phyloP scores from a whole-genome alignment of 1,140 invertebrate species.

The Trichonephila clavipes region DNA sequence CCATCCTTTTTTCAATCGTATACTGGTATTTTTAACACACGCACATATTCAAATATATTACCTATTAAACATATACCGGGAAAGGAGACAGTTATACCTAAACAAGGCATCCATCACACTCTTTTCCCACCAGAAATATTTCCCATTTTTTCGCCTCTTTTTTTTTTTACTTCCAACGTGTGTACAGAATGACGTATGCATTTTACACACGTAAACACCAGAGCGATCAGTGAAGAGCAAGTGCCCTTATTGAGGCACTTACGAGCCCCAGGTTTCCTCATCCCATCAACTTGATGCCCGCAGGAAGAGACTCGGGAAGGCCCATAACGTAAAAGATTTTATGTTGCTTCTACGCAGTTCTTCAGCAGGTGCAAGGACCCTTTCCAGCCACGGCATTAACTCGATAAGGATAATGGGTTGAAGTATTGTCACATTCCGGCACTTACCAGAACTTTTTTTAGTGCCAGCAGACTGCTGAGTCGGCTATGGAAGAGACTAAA shows the following conservation, averaged over 20 bases:
- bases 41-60: too few species aligned
- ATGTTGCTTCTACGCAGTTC: not conserved
- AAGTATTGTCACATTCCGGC: constrained; percentile 65
- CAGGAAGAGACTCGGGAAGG: not conserved
- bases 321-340: constrained; percentile 41
- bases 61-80: too few species aligned
- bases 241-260: constrained; percentile 16
- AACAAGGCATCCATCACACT: not conserved
- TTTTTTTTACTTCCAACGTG: not conserved
- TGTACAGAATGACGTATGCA: not conserved
- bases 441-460: constrained; percentile 45
- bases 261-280: not conserved
- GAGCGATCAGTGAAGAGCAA: not conserved
- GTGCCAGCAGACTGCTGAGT: constrained; percentile 47
- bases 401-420: constrained; percentile 66
- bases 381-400: constrained; percentile 39
- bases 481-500: constrained; percentile 36
- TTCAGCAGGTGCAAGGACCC: constrained; percentile 44
- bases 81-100: not conserved
- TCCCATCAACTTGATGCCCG: not conserved
- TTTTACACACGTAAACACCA: constrained; percentile 20
- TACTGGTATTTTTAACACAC: too few species aligned
- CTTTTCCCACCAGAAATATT: not conserved
- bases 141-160: not conserved
- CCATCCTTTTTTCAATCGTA: too few species aligned